Evolutionary conservation across 1,140 invertebrate genomes (phyloP).

Genomic region (Pygmarrhopalites habei): DNA sequence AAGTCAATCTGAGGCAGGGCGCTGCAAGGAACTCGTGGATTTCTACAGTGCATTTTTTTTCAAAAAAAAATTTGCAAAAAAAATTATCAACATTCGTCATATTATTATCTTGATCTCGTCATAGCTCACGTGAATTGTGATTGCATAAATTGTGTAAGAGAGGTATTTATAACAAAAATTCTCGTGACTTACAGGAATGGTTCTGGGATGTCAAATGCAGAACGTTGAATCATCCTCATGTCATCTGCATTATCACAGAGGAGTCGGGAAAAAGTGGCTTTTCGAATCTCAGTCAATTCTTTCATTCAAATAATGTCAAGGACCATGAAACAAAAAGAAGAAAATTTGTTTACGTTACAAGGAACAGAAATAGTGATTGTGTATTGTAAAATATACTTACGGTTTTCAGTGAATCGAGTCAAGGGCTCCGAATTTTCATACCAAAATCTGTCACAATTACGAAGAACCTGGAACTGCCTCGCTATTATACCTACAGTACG

Average conservation of each 20-base stretch:
- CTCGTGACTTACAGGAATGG: conserved; percentile 47
- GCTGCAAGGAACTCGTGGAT: conserved; percentile 49
- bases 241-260: conserved; percentile 72
- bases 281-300: conserved; percentile 65
- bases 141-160: neutral
- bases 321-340: too few species aligned
- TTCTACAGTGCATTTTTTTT: conserved; percentile 41
- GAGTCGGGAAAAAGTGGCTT: conserved; percentile 59
- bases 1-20: conserved; percentile 47
- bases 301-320: too few species aligned
- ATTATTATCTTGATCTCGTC: neutral
- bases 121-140: neutral
- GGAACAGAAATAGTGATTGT: too few species aligned
- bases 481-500: too few species aligned
- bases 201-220: conserved; percentile 51
- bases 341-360: too few species aligned
- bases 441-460: conserved; percentile 89
- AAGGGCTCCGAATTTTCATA: conserved; percentile 52
- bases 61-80: neutral
- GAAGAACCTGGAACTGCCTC: conserved; percentile 53
- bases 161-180: neutral
- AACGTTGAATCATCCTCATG: conserved; percentile 52
- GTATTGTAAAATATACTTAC: too few species aligned
- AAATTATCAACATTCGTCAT: neutral
- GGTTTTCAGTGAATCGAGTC: conserved; percentile 53